Evolutionary conservation across 2,888 invertebrate species (phyloP).

Genomic region (Mimachlamys varia): DNA sequence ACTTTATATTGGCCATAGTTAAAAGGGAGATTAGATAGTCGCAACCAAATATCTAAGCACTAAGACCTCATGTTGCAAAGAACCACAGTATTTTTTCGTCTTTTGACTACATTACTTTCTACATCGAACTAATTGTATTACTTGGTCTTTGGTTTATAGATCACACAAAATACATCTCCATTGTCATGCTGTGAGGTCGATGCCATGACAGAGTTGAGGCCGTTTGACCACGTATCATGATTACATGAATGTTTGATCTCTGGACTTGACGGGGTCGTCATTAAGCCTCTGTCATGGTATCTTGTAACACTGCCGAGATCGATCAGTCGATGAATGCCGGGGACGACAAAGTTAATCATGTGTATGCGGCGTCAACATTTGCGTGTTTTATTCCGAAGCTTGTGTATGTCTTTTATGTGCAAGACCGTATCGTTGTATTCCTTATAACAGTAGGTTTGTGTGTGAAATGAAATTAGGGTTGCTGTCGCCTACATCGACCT

Average conservation of each 20-base stretch:
- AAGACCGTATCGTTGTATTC: not conserved
- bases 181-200: not conserved
- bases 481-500: not conserved
- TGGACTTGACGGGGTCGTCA: not conserved
- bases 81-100: no score
- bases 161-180: not conserved
- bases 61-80: no score
- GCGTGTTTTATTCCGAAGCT: not conserved
- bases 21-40: no score
- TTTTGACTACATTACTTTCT: no score
- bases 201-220: not conserved
- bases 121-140: no score
- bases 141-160: no score
- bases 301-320: not conserved
- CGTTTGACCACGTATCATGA: not conserved
- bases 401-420: not conserved
- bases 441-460: not conserved
- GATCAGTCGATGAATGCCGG: not conserved
- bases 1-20: no score
- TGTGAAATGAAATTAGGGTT: not conserved
- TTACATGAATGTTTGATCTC: not conserved
- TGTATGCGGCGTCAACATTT: not conserved
- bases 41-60: no score
- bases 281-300: not conserved
- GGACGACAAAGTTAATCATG: not conserved